These are phyloP conservation scores for Lamellibrachia columna DNA, from an alignment of 2,888 invertebrate species.

Conservation along the genomic window DNA sequence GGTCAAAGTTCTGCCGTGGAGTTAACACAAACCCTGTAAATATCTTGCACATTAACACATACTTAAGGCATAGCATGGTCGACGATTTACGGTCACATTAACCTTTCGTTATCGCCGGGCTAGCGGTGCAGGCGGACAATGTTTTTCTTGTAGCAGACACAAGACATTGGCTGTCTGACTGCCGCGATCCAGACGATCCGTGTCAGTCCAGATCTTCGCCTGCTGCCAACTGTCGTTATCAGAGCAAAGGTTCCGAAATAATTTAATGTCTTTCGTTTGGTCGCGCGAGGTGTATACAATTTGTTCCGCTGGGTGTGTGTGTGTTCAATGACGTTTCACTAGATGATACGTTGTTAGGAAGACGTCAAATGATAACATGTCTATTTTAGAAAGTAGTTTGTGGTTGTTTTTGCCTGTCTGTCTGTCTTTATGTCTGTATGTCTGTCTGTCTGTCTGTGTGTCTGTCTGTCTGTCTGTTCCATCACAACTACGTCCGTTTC, in stretches of 20 bases:
- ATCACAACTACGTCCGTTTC: no score
- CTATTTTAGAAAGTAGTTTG: no score
- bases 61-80: neutral
- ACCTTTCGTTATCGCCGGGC: neutral
- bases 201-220: neutral
- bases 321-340: neutral
- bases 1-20: neutral
- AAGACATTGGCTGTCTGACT: neutral
- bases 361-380: no score
- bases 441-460: no score
- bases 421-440: no score
- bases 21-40: neutral
- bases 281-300: neutral
- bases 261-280: neutral
- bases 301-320: neutral
- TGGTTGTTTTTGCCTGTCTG: no score
- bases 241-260: neutral
- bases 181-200: neutral
- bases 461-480: no score
- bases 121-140: neutral
- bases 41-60: neutral
- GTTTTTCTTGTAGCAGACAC: neutral
- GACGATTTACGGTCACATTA: neutral
- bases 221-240: neutral
- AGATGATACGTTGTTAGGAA: no score